Evolutionary conservation across 1,140 invertebrate genomes (phyloP).

Genomic region (Procambarus virginalis): DNA sequence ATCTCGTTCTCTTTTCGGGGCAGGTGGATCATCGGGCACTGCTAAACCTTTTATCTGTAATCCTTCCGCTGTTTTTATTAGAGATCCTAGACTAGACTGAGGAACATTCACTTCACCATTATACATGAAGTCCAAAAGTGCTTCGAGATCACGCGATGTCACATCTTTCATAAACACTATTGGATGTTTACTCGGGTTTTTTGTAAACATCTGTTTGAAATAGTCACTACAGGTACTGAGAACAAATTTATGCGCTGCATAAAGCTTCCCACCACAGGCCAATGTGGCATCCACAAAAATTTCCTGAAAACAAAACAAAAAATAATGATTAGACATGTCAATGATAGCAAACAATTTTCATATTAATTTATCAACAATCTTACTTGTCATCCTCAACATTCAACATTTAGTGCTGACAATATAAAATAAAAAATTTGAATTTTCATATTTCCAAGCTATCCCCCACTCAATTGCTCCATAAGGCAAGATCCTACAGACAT

Average conservation of each 20-base stretch:
- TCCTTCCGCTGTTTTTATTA: conserved; percentile 70
- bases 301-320: conserved; percentile 62
- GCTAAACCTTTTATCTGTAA: conserved; percentile 71
- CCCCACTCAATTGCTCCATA: too few species aligned
- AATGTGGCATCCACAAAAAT: conserved; percentile 70
- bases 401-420: too few species aligned
- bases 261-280: conserved; percentile 70
- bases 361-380: too few species aligned
- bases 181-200: conserved; percentile 90
- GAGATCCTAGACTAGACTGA: conserved; percentile 76
- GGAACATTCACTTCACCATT: conserved; percentile 96
- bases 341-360: background rate
- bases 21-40: conserved; percentile 69
- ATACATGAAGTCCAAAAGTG: conserved; percentile 95
- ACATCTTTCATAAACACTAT: conserved; percentile 90
- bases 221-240: conserved; percentile 89
- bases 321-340: background rate
- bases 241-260: conserved; percentile 74
- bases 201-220: conserved; percentile 89
- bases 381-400: too few species aligned
- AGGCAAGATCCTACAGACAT: too few species aligned
- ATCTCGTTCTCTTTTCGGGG: conserved; percentile 65
- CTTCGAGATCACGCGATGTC: conserved; percentile 87
- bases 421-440: too few species aligned
- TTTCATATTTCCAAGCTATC: too few species aligned